Base-by-base conservation (phyloP, 2,113 vertebrate species). In the Centrocercus urophasianus region DNA sequence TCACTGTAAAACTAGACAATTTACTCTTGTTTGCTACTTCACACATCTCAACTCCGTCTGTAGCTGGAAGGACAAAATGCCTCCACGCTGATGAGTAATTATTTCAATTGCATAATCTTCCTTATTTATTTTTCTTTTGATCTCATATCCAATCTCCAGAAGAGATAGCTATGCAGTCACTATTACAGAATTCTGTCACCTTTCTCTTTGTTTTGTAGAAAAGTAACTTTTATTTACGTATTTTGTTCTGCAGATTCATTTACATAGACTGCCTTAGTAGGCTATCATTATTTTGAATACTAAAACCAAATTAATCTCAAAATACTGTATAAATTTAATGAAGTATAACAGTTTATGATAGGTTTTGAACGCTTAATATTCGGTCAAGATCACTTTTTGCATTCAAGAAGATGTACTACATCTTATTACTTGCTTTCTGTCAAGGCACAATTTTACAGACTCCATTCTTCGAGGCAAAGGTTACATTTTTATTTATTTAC, bases 31-130 rank as follows among this genome's bases (percentile, higher is more conserved):
- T 74, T 86, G 43, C 25, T 60, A 64, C 95, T 93, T 74, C 12
- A 71, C 30, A 56, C 25, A 20, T 54, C 80, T 65, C 6, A 95
- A 93, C 90, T 88, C 57, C 34, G 92, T 90, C 57, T 86, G 61
- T 86, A 63, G 69, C 90, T 82, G 83, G 83, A 90, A 95, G 54
- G 83, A 95, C 80, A 88, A 86, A 90, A 90, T 88, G 83, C 65
- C 93, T 94, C 86, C 76, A 74, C 73, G 52, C 60, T 82, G 92
- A 92, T 75, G 30, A 94, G 66, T 86, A 94, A 93, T 88, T 78
- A 88, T 2, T n/a, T 71, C 67, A 75, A 92, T 40, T 78, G 57
- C 79, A 74, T 85, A 73, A 74, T 70, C 90, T 85, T 87, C 25
- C 43, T 34, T 61, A 25, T 63, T 32, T 38, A 10, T 38, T 45